phyloP scores from a whole-genome alignment of 2,797 vertebrate species.

The Numenius phaeopus region DNA sequence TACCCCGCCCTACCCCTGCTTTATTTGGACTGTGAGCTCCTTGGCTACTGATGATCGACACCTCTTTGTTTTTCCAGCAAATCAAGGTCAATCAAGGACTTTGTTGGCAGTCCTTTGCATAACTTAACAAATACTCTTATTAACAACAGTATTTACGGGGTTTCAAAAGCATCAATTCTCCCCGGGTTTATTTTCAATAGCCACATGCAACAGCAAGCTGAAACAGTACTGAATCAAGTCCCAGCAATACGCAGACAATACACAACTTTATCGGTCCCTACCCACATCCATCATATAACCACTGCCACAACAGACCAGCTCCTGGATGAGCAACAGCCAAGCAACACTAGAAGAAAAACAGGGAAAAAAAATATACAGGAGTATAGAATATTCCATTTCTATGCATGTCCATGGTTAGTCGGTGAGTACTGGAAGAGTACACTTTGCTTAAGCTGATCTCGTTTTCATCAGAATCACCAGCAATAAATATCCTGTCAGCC shows the following conservation, averaged over 20 bases:
- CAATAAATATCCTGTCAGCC: background rate
- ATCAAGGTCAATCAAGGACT: background rate
- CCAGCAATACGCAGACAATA: background rate
- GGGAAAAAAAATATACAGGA: background rate
- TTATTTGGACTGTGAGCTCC: slow-evolving; percentile 26
- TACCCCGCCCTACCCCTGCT: background rate
- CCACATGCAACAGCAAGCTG: background rate
- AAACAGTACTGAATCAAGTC: background rate
- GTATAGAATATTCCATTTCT: background rate
- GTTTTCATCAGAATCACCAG: background rate
- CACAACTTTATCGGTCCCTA: background rate
- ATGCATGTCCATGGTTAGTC: background rate
- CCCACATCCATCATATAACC: background rate
- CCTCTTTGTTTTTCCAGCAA: slow-evolving; percentile 1
- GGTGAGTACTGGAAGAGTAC: background rate
- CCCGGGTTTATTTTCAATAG: background rate
- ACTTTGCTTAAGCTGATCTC: background rate
- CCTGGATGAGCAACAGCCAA: background rate
- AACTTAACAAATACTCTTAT: background rate
- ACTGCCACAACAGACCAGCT: background rate
- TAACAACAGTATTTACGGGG: background rate
- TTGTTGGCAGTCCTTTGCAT: background rate
- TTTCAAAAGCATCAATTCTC: background rate
- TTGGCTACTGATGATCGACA: background rate
- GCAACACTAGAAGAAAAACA: background rate